Evolutionary conservation across 2,113 vertebrate species (phyloP), one percentile per base, ranked within the genome.

Genomic region (Heloderma charlesbogerti): DNA sequence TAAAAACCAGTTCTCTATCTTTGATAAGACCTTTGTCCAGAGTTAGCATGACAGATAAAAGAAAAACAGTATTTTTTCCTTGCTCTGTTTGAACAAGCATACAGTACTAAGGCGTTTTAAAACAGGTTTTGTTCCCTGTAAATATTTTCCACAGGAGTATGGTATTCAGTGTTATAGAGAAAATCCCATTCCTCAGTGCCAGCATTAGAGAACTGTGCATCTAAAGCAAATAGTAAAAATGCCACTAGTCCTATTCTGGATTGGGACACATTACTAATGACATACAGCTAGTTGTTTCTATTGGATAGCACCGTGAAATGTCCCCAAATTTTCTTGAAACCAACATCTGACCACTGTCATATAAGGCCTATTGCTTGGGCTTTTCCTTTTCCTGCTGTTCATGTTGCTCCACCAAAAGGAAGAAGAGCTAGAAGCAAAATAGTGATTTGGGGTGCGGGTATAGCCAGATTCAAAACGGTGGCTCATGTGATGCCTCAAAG

Each of bases 1-100:
- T 93, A 94, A 94, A 94, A 93, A 83, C 88, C 91, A 83, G 92
- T 91, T 90, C 25, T 94, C 48, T 92, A 85, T 93, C 12, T 86
- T 75, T 92, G 87, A 90, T 90, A 69, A 94, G 91, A 92, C 91
- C 8, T 85, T 88, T 91, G 89, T 88, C 90, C 63, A 93, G 92
- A 92, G 86, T 83, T 86, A 90, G 45, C 93, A 94, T 66, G 92
- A 85, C 79, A 84, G 88, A 92, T 93, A 94, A 93, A 94, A 81
- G 43, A 67, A 34, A 69, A 79, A 27, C 16, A 94, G 9, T 34
- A 91, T 45, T 86, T 93, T 69, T 95, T 87, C 72, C 86, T 88
- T 92, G 90, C 87, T 94, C 74, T 87, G 88, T 93, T 91, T 94
- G 71, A 80, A 79, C 71, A 86, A 54, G 40, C 2, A 57, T 34